Conservation (phyloP, 2,113 vertebrate species). For the Suncus etruscus region DNA sequence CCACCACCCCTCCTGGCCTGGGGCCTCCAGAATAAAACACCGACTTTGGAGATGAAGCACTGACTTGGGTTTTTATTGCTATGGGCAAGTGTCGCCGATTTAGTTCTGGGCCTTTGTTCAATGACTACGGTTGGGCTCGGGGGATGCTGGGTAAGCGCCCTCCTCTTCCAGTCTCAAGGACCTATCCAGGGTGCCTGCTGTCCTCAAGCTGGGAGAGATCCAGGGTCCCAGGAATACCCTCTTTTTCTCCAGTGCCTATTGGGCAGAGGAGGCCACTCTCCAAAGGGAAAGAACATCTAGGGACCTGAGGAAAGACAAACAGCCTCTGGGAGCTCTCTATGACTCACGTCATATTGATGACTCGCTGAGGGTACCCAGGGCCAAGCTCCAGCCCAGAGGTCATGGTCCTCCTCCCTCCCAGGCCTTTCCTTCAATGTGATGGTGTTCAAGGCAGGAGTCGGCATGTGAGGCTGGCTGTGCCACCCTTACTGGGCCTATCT, state of each 20-base stretch:
- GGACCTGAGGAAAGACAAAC: background rate
- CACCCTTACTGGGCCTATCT: background rate
- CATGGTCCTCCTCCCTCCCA: background rate
- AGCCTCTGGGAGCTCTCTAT: background rate
- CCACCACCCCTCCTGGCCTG: constrained; percentile 68
- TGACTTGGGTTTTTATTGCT: constrained; percentile 87
- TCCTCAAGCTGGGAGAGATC: background rate
- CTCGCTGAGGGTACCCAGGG: background rate
- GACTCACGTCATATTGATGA: background rate
- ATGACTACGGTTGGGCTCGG: background rate
- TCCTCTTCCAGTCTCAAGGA: background rate
- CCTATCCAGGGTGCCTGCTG: background rate
- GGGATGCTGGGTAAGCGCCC: background rate
- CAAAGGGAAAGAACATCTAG: background rate
- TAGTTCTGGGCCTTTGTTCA: background rate
- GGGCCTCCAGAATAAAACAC: constrained; percentile 86
- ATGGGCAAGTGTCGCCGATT: constrained; percentile 64
- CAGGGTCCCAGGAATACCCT: background rate
- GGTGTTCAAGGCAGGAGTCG: background rate
- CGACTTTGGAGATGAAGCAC: constrained; percentile 89
- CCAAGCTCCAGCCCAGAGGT: background rate
- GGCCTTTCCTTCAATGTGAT: background rate
- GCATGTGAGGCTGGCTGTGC: no score
- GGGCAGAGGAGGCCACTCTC: background rate
- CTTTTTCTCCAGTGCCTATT: background rate